Conservation (phyloP, 2,797 vertebrate genomes). For the Cheirogaleus major region DNA sequence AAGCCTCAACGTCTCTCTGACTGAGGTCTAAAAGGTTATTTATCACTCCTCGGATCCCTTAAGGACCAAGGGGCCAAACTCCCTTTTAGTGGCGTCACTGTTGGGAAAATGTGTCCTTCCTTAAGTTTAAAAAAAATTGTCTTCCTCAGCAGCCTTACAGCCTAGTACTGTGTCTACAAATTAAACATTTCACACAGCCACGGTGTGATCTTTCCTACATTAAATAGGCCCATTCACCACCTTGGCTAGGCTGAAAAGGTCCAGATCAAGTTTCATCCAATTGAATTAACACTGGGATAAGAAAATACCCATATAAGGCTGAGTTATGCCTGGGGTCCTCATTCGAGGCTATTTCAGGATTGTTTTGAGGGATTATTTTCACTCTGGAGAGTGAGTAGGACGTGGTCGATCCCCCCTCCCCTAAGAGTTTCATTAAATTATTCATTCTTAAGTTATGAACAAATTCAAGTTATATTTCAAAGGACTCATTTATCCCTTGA, state of each 20-base stretch:
- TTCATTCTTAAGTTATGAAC: not conserved
- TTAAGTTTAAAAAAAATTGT: not conserved
- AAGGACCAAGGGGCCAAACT: not conserved
- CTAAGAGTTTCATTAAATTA: not conserved
- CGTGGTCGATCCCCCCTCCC: not conserved
- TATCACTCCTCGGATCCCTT: not conserved
- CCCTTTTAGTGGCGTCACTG: not conserved
- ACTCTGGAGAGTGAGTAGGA: not conserved
- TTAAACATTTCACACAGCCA: slow-evolving; percentile 1
- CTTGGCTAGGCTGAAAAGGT: slow-evolving; percentile 50
- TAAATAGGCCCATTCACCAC: slow-evolving; percentile 55
- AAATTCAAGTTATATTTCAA: slow-evolving; percentile 36
- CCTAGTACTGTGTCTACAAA: not conserved
- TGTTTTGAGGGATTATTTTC: slow-evolving; percentile 1
- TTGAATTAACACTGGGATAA: slow-evolving; percentile 52
- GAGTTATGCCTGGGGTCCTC: slow-evolving; percentile 44
- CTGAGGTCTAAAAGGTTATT: not conserved
- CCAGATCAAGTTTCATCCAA: slow-evolving; percentile 50
- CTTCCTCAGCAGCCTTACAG: not conserved
- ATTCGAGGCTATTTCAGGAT: slow-evolving; percentile 52
- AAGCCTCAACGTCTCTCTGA: not conserved
- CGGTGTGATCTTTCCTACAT: not conserved
- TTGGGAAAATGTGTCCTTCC: not conserved
- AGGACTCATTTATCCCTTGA: slow-evolving; percentile 8
- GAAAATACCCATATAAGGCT: slow-evolving; percentile 71